Evolutionary conservation across 2,113 vertebrate genomes (phyloP), one percentile per base, ranked within the genome.

Genomic region (Aleadryas rufinucha): DNA sequence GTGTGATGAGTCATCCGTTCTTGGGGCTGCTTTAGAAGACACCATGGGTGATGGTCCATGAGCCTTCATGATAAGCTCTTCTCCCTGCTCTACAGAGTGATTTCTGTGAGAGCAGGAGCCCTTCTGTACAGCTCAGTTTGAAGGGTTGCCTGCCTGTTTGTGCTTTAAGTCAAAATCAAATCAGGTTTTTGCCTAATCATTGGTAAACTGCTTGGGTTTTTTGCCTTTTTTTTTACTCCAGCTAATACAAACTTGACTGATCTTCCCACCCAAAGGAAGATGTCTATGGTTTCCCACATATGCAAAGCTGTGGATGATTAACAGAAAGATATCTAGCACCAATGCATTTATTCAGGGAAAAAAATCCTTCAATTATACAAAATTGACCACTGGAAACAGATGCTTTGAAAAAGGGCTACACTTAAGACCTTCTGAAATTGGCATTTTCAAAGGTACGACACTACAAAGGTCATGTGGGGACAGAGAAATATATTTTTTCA

Each of bases 171-270:
- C 74, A 45, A 70, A 82, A 84, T 26, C 17, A 83, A 3, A 44
- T 52, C 33, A 68, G 27, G 9, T n/a, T 61, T 93, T 87, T 85
- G 20, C 20, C 31, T 70, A 71, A 33, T 42, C 4, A 9, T 42
- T 52, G 28, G 1, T 52, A 41, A 85, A 60, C 3, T 27, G 8
- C 1, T 7, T 14, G 12, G n/a, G 47, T 19, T 22, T 59, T 7
- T 31, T 27, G 2, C 1, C 3, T 8, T 11, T 11, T 3, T 44
- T 30, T 82, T 45, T 3, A 0, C 30, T 47, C 18, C 19, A 66
- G 24, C 13, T 63, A 26, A 52, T 39, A 42, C 31, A 76, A 50
- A n/a, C 45, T 72, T 85, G n/a, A 80, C 59, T 61, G n/a, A 50
- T 80, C 57, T 79, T 88, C 22, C 26, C 12, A 61, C 45, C 23